These are phyloP conservation scores for Notospermus geniculatus DNA, from an alignment of 1,140 invertebrate genomes.

Conservation along the genomic window DNA sequence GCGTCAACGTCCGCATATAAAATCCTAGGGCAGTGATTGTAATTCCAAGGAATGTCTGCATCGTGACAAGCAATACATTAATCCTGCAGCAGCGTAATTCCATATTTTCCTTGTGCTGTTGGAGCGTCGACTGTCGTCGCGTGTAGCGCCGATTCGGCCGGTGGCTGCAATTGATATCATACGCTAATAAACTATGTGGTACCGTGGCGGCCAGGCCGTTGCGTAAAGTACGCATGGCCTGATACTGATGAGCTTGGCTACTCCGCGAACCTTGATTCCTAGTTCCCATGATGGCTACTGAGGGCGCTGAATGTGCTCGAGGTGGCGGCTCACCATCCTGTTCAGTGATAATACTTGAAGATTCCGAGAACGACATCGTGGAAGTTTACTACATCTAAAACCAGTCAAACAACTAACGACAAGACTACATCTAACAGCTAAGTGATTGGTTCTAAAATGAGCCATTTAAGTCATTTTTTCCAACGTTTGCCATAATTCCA, in stretches of 20 bases:
- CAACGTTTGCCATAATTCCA: no score
- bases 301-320: constrained; percentile 5
- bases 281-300: constrained; percentile 2
- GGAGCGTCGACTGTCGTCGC: constrained; percentile 5
- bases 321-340: background rate
- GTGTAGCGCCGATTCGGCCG: background rate
- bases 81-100: constrained; percentile 5
- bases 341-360: constrained; percentile 1
- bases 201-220: constrained; percentile 1
- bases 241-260: background rate
- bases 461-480: no score
- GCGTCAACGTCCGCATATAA: constrained; percentile 1
- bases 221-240: background rate
- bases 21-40: constrained; percentile 6
- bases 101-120: constrained; percentile 9
- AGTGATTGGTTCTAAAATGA: no score
- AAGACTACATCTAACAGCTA: no score
- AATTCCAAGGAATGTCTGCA: constrained; percentile 9
- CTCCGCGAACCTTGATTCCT: background rate
- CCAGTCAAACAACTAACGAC: background rate
- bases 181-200: background rate
- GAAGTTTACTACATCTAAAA: background rate
- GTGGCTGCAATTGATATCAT: constrained; percentile 5
- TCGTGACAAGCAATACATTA: constrained; percentile 1
- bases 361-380: constrained; percentile 5